phyloP scores from a whole-genome alignment of 2,113 vertebrate species.

The Picathartes gymnocephalus region DNA sequence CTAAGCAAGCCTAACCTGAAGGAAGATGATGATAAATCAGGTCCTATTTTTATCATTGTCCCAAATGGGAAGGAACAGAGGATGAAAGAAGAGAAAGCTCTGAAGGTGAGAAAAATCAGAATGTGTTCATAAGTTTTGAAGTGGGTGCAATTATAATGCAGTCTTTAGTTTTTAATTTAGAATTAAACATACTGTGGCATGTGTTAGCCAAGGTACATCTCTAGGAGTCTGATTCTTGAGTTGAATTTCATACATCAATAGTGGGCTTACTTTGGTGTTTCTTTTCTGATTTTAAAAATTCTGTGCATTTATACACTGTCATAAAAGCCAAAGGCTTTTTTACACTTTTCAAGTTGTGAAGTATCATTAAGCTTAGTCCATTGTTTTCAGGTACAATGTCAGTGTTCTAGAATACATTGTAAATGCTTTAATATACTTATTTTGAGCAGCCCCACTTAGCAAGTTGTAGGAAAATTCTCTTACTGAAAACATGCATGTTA shows the following conservation, averaged over 20 bases:
- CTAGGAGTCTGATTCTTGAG: background rate
- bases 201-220: background rate
- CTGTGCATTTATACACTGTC: background rate
- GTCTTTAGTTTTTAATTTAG: background rate
- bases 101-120: constrained; percentile 81
- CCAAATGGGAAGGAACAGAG: constrained; percentile 95
- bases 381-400: background rate
- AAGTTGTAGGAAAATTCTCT: background rate
- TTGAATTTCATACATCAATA: background rate
- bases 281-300: background rate
- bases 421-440: background rate
- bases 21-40: constrained; percentile 92
- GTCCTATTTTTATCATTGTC: constrained; percentile 88
- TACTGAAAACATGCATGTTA: background rate
- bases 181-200: background rate
- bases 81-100: constrained; percentile 91
- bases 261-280: background rate
- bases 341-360: background rate
- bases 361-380: background rate
- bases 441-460: background rate
- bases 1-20: constrained; percentile 81
- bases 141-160: accelerated
- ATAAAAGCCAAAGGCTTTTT: background rate
- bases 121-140: background rate
- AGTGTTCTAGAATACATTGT: background rate